Evolutionary conservation across 1,140 invertebrate species (phyloP).

Genomic region (Drosophila tristis): DNA sequence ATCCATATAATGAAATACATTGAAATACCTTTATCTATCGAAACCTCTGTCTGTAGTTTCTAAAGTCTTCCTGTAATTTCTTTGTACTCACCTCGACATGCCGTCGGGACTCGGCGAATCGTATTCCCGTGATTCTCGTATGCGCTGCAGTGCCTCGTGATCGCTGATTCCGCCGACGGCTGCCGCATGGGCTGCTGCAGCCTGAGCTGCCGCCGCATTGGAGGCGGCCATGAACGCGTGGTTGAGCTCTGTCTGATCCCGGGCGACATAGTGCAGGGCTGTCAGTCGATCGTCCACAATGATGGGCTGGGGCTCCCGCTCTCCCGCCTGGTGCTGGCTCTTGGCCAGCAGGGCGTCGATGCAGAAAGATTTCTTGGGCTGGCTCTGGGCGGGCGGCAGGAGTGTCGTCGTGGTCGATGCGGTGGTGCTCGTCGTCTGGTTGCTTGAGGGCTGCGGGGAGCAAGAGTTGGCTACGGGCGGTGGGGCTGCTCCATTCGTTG

Average conservation of each 20-base stretch:
- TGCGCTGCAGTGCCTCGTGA: constrained; percentile 78
- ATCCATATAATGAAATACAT: background rate
- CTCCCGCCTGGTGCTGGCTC: constrained; percentile 57
- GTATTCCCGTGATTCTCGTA: constrained; percentile 79
- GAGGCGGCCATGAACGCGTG: constrained; percentile 73
- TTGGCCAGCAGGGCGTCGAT: constrained; percentile 88
- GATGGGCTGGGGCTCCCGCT: constrained; percentile 26
- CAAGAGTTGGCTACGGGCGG: constrained; percentile 2
- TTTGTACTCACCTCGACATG: constrained; percentile 78
- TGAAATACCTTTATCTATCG: background rate
- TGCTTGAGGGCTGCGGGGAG: constrained; percentile 25
- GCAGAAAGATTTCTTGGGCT: constrained; percentile 87
- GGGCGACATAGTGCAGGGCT: constrained; percentile 71
- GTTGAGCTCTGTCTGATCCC: constrained; percentile 70
- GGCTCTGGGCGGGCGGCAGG: constrained; percentile 59
- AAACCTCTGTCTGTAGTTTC: too few relatives aligned
- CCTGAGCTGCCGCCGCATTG: constrained; percentile 65
- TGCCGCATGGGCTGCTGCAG: constrained; percentile 53
- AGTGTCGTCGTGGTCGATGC: constrained; percentile 41
- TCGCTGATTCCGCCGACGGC: constrained; percentile 70
- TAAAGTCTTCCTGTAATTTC: too few relatives aligned
- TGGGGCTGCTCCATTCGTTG: constrained; percentile 16
- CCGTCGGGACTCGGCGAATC: constrained; percentile 83
- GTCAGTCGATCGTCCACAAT: constrained; percentile 70
- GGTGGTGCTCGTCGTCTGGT: constrained; percentile 37